Conservation (phyloP, 2,888 invertebrate genomes). For the Sisyra nigra region DNA sequence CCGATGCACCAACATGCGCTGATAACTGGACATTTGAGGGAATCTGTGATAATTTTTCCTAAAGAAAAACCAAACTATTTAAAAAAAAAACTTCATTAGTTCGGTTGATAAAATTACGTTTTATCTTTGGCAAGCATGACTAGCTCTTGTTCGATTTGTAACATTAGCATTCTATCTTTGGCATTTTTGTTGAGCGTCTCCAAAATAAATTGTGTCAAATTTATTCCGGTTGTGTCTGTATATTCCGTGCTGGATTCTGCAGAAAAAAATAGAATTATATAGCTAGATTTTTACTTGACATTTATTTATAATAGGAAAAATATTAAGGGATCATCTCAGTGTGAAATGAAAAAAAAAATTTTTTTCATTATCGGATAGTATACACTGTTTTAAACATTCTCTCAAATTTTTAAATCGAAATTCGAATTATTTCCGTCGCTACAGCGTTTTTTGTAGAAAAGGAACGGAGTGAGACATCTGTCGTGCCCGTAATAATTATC, state of each 20-base stretch:
- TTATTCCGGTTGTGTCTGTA: conserved; percentile 60
- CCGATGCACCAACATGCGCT: conserved; percentile 89
- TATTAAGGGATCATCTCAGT: too few relatives aligned
- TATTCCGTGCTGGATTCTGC: conserved; percentile 65
- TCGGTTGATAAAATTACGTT: conserved; percentile 36
- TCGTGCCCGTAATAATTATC: too few relatives aligned
- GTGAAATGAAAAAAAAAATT: too few relatives aligned
- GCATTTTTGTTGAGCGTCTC: conserved; percentile 82
- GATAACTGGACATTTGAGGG: conserved; percentile 88
- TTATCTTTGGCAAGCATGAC: conserved; percentile 68
- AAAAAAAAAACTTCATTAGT: not conserved
- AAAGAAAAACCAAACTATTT: conserved; percentile 14
- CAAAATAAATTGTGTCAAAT: conserved; percentile 74
- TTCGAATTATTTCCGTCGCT: too few relatives aligned
- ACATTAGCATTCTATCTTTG: conserved; percentile 69
- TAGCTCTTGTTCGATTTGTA: conserved; percentile 80
- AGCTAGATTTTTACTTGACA: too few relatives aligned
- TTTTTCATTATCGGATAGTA: too few relatives aligned
- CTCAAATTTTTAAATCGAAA: too few relatives aligned
- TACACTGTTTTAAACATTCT: too few relatives aligned
- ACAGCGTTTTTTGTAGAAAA: too few relatives aligned
- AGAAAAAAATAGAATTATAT: too few relatives aligned
- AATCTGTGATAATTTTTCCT: conserved; percentile 70
- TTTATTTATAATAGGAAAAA: too few relatives aligned
- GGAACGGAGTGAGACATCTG: too few relatives aligned